Evolutionary conservation across 2,797 vertebrate genomes (phyloP).

Genomic region (Pogoniulus pusillus): DNA sequence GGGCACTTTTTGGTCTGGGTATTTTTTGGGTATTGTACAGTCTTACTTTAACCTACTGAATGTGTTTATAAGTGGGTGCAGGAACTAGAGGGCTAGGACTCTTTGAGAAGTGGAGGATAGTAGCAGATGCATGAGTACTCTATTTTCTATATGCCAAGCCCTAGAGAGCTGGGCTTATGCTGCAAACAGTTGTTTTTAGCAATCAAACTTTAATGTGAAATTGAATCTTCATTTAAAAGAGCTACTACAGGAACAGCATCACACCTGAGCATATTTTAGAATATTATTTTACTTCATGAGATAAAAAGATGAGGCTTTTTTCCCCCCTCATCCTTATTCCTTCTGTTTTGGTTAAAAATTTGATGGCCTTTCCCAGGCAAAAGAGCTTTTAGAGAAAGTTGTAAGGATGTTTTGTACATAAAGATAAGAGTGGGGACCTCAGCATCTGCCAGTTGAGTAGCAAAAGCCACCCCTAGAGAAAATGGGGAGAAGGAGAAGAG

Average conservation of each 20-base stretch:
- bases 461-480: not conserved
- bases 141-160: not conserved
- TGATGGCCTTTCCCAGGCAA: conserved; percentile 1
- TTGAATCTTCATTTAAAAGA: not conserved
- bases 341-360: not conserved
- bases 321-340: not conserved
- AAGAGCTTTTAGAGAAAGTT: not conserved
- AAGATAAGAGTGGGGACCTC: not conserved
- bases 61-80: not conserved
- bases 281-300: not conserved
- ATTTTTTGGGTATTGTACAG: conserved; percentile 25
- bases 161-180: not conserved
- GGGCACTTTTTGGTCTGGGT: conserved; percentile 11
- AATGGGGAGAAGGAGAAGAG: conserved; percentile 11
- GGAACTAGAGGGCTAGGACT: not conserved
- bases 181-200: not conserved
- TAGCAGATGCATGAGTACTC: not conserved
- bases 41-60: conserved; percentile 1
- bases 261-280: not conserved
- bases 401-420: not conserved
- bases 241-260: not conserved
- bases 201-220: not conserved
- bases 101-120: not conserved
- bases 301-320: not conserved
- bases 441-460: not conserved